Conservation (phyloP, 2,888 invertebrate species). For the Physocephala rufipes region DNA sequence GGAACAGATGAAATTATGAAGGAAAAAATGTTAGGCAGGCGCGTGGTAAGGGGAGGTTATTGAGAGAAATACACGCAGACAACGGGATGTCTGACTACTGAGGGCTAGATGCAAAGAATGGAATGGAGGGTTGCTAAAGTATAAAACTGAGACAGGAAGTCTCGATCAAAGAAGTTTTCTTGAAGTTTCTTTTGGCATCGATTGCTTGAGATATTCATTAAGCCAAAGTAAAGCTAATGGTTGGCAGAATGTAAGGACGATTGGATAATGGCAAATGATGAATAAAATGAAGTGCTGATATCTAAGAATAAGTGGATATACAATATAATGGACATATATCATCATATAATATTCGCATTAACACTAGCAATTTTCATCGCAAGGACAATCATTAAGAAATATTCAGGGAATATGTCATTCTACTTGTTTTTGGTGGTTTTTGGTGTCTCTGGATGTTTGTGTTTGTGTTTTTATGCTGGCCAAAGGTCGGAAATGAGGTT, state of each 20-base stretch:
- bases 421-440: background rate
- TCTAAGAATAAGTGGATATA: slow-evolving; percentile 1
- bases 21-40: background rate
- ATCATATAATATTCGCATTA: slow-evolving; percentile 27
- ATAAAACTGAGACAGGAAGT: too few relatives aligned
- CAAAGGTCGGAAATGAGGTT: background rate
- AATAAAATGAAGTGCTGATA: background rate
- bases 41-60: background rate
- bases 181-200: background rate
- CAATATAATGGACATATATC: background rate
- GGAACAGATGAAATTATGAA: slow-evolving; percentile 6
- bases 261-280: background rate
- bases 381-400: slow-evolving; percentile 28
- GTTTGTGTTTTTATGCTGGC: background rate
- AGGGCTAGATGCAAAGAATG: background rate
- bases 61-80: slow-evolving; percentile 40
- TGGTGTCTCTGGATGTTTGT: background rate
- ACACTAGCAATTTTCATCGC: slow-evolving; percentile 24
- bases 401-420: too few relatives aligned
- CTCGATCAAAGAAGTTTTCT: background rate
- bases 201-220: too few relatives aligned
- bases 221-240: too few relatives aligned
- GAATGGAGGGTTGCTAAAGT: background rate
- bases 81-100: background rate
- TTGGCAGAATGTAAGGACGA: background rate